Percentiles rank a stretch among this genome's conserved stretches.
Conservation (phyloP, 2,797 vertebrate genomes). For the Crocodylus rhombifer region DNA sequence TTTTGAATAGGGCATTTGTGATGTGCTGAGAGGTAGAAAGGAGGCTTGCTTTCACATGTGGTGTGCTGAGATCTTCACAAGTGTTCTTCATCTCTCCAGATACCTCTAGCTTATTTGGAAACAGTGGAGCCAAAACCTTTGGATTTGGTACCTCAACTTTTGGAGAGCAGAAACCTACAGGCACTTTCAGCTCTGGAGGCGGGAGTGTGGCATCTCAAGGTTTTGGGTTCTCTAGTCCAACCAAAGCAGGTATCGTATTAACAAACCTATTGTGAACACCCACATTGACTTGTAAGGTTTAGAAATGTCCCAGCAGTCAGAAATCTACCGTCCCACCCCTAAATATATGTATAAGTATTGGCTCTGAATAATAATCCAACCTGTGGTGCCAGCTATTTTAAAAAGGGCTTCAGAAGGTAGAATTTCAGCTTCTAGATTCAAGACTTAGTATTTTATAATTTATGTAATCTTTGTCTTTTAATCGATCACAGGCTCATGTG, state of each 20-base stretch:
- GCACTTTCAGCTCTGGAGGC: conserved; percentile 92
- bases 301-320: not conserved
- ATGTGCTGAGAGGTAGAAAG: not conserved
- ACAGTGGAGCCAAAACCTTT: conserved; percentile 91
- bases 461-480: not conserved
- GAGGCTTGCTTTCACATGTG: not conserved
- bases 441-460: not conserved
- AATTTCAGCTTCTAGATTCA: not conserved
- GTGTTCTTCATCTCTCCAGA: conserved; percentile 75
- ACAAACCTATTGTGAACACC: not conserved
- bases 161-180: conserved; percentile 90
- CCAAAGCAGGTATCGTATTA: conserved; percentile 87
- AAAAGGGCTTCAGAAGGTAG: not conserved
- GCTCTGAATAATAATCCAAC: not conserved
- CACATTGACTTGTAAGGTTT: not conserved
- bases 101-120: conserved; percentile 89
- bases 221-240: conserved; percentile 91
- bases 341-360: fast-evolving
- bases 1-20: not conserved
- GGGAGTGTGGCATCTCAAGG: conserved; percentile 94
- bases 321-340: not conserved
- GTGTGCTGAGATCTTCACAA: not conserved
- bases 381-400: not conserved
- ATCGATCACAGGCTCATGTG: not conserved
- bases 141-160: conserved; percentile 88